phyloP scores from a whole-genome alignment of 2,113 vertebrate genomes.

The Nothocercus julius region DNA sequence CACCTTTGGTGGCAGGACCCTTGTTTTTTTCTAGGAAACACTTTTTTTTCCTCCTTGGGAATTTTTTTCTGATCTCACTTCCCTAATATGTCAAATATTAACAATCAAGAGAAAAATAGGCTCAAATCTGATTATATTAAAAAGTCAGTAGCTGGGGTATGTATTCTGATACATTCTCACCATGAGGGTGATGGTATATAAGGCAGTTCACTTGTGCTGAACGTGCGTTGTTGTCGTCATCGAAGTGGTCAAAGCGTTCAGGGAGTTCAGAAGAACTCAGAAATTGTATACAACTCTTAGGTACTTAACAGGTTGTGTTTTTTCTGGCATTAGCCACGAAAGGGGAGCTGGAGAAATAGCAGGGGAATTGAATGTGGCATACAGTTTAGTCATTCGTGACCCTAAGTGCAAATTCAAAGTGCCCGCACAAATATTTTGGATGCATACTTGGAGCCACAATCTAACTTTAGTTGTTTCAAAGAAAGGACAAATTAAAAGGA shows the following conservation, averaged over 20 bases:
- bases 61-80: not conserved
- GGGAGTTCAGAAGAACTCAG: not conserved
- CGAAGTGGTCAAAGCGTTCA: not conserved
- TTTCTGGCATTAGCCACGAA: not conserved
- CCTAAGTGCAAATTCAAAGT: too few species aligned
- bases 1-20: not conserved
- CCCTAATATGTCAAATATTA: not conserved
- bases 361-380: not conserved
- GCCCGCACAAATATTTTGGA: too few species aligned
- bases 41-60: rapidly evolving
- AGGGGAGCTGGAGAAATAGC: not conserved
- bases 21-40: not conserved
- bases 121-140: not conserved
- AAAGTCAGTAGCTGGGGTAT: not conserved
- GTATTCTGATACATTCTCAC: too few species aligned
- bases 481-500: too few species aligned
- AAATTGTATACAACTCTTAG: not conserved
- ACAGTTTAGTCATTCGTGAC: not conserved
- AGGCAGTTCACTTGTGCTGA: not conserved
- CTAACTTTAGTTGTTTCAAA: too few species aligned
- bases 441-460: too few species aligned
- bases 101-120: not conserved
- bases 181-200: not conserved
- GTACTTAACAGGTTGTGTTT: not conserved
- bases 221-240: not conserved